Evolutionary conservation across 1,140 invertebrate genomes (phyloP), one percentile per base, ranked within the genome.

Genomic region (Gonioctena quinquepunctata): DNA sequence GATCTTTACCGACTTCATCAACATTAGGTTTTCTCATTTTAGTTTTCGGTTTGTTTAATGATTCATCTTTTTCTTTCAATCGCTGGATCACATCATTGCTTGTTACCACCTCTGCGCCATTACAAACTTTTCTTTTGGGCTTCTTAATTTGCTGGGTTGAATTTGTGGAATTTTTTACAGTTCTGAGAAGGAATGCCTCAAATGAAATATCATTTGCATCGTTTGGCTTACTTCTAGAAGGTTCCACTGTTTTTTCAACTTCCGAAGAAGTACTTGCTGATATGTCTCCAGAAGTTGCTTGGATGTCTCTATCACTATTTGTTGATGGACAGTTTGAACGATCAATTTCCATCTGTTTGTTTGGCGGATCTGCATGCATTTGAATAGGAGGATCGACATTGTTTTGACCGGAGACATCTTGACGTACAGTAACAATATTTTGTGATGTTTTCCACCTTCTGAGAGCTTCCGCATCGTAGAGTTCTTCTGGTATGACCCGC

Each of bases 361-460:
- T 33, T 33, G 28, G 28, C 28, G 28, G 28, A 33, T 33, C 28
- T 33, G 28, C n/a, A 33, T 33, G 28, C 28, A 33, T 33, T 13
- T 33, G 28, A 33, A 33, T 33, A 33, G 28, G 28, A 33, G 28
- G 28, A 33, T 33, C 28, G 28, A 33, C 28, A 33, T 33, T 33
- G 28, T 33, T 33, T 33, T 33, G 50, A 54, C 50, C 50, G 50
- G 21, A 54, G 50, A 54, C 50, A 54, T 54, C 16, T 54, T 54
- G 50, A 54, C 50, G 50, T 54, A 54, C 50, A 54, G 50, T 54
- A 54, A 54, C 50, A 54, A 54, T 54, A 54, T 33, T 33, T 33
- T 33, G 28, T 33, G 28, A 33, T 33, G 28, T 33, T 33, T 33
- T 54, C 21, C 50, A 60, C 57, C 23, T 23, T 60, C 23, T 60